Percentiles rank a stretch among this genome's conserved stretches.
These are phyloP conservation scores for Plutomurus gul DNA, from an alignment of 1,140 invertebrate species.

Conservation along the genomic window DNA sequence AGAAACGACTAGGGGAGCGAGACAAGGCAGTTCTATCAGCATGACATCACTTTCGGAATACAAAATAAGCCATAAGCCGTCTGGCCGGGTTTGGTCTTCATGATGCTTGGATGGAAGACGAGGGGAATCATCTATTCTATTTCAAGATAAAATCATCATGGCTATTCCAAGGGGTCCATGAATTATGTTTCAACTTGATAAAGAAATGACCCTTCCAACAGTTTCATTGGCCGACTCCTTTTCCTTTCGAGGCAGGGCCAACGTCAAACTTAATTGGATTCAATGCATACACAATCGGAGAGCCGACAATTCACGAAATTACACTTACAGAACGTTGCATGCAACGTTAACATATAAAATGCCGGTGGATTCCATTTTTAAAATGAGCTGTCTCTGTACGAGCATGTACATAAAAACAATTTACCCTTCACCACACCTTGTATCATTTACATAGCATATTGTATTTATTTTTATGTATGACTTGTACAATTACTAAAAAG, in stretches of 20 bases:
- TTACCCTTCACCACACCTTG: too few species aligned
- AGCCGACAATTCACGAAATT: not conserved
- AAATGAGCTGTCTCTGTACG: not conserved
- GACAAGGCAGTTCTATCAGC: not conserved
- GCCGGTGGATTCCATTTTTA: not conserved
- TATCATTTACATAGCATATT: too few species aligned
- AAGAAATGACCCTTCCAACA: slow-evolving; percentile 23
- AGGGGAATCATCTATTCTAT: slow-evolving; percentile 29
- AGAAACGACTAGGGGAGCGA: not conserved
- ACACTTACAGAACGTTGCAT: not conserved
- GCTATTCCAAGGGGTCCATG: slow-evolving; percentile 27
- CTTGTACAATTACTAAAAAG: too few species aligned
- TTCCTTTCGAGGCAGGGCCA: slow-evolving; percentile 10
- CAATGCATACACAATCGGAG: slow-evolving; percentile 8
- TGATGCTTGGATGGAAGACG: not conserved
- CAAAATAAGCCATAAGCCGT: not conserved
- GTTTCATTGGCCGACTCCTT: slow-evolving; percentile 13
- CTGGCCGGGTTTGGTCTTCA: not conserved
- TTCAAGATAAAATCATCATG: slow-evolving; percentile 32
- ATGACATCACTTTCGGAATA: not conserved
- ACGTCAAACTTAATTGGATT: slow-evolving; percentile 24
- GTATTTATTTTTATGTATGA: too few species aligned
- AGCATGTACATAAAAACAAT: too few species aligned
- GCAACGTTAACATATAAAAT: not conserved
- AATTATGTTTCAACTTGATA: slow-evolving; percentile 32